Base-by-base conservation (phyloP, 2,113 vertebrate species). In the Melanocharis versteri region DNA sequence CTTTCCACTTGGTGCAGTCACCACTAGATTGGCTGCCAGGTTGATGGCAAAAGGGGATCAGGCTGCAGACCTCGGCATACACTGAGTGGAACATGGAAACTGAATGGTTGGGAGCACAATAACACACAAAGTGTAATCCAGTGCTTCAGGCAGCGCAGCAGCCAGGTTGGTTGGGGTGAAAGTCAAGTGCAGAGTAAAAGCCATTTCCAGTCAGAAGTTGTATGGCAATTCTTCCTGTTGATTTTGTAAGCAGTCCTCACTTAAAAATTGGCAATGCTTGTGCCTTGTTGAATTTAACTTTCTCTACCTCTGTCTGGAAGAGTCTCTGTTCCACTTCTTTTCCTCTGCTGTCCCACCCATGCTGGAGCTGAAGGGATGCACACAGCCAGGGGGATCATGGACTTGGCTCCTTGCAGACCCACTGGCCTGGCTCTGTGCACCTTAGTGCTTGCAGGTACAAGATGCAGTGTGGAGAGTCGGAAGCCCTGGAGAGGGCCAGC, bases 371-470 rank as follows among this genome's bases (percentile, higher is more conserved):
- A 64, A 54, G 23, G 21, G 35, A 19, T 90, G 47, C 44, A 75
- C 16, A 2, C 5, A 8, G 14, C 13, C 0, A 0, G 6, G 10
- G 13, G 10, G 1, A 5, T n/a, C 11, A 7, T 8, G 40, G 54
- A 33, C 54, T 26, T 48, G 48, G 12, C 45, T 64, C 30, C 61
- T 40, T 89, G 27, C 66, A 76, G 73, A 13, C 64, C 19, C 20
- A 9, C 27, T 3, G 3, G 16, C 12, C 64, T 57, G 73, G 12
- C 61, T 71, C 33, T 12, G 21, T 8, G 23, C 35, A 60, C 17
- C 16, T 71, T 27, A 2, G 37, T n/a, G 9, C 78, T 66, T 40
- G 82, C 37, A 70, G 82, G 45, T 73, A 31, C 26, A 17, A 30
- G 31, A 4, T 31, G 45, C n/a, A 53, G 4, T 0, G 1, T 1